Evolutionary conservation across 30 jellyfish, hydroid and myxozoan genomes (phyloP).

Genomic region (Sanderia malayensis): DNA sequence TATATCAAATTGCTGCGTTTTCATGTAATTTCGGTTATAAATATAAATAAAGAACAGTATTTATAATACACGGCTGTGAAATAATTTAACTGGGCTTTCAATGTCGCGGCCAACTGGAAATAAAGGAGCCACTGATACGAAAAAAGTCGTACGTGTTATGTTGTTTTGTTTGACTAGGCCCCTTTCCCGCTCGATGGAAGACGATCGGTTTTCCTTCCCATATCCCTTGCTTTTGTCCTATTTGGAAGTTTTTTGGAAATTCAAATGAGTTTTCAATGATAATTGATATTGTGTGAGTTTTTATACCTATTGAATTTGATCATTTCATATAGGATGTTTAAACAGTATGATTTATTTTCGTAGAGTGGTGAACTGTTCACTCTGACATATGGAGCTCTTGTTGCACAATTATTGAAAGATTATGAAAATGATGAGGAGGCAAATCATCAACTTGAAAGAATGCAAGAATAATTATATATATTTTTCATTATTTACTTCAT

Average conservation of each 20-base stretch:
- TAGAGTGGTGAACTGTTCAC: slow-evolving; percentile 98
- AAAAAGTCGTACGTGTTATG: slow-evolving; percentile 47
- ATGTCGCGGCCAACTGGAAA: slow-evolving; percentile 62
- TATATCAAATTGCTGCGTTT: too few relatives aligned
- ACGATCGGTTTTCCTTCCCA: neutral
- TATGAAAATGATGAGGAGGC: slow-evolving; percentile 94
- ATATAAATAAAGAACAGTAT: too few relatives aligned
- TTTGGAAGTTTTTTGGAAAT: neutral
- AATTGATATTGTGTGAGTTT: neutral
- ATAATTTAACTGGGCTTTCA: too few relatives aligned
- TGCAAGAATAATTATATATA: too few relatives aligned
- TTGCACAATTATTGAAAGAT: slow-evolving; percentile 87
- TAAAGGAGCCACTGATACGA: slow-evolving; percentile 55
- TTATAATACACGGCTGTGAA: too few relatives aligned
- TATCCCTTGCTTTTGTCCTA: neutral
- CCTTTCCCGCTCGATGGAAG: neutral
- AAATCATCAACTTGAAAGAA: slow-evolving; percentile 88
- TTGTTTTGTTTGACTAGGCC: neutral
- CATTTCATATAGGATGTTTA: neutral
- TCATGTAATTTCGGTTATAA: too few relatives aligned
- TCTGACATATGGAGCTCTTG: slow-evolving; percentile 99
- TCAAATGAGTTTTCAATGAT: neutral
- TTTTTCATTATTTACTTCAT: too few relatives aligned
- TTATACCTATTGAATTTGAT: neutral
- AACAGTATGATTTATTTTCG: neutral